Evolutionary conservation across 2,888 invertebrate species (phyloP), one percentile per base, ranked within the genome.

Genomic region (Heterodera filipjevi): DNA sequence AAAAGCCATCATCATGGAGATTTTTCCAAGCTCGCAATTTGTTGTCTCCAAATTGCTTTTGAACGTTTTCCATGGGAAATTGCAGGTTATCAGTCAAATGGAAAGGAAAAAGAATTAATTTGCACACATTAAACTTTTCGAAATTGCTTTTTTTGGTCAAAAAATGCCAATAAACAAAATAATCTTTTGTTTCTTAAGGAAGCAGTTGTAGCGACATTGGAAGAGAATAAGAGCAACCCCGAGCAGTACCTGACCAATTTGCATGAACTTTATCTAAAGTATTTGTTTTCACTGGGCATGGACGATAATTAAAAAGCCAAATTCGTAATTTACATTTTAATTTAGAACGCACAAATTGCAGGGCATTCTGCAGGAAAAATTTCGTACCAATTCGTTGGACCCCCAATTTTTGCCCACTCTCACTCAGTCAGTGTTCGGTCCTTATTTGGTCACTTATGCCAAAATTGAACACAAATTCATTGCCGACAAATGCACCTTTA

Each of bases 1-100:
- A 92, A 94, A 90, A 92, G 93, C 86, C 92, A 94, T 81, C 35
- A 90, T 92, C 68, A 88, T 90, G 77, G 93, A 94, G 88, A 96
- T 99, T 1, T 99, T 99, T 90, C 93, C 93, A 10, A 95, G 95
- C 90, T 95, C 96, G 0, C 95, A 96, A 84, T 95, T 95, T 91
- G 96, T 99, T 14, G 96, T 98, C 95, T 94, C 95, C 79, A 98
- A 98, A 91, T 95, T 97, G 90, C 94, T 99, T 71, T 92, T 97
- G 30, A 96, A 96, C 90, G 94, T 99, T 81, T 99, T 95, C 90
- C 95, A 95, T 85, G 91, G 95, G 12, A 95, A 95, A 90, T 92
- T 92, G 76, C 90, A 91, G 89, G 91, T 82, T 35, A 10, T 12
- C 5, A 16, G 16, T 6, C 16, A 66, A 14, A 49, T 0, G 8